phyloP scores from a whole-genome alignment of 2,113 vertebrate genomes.

The Papio anubis region DNA sequence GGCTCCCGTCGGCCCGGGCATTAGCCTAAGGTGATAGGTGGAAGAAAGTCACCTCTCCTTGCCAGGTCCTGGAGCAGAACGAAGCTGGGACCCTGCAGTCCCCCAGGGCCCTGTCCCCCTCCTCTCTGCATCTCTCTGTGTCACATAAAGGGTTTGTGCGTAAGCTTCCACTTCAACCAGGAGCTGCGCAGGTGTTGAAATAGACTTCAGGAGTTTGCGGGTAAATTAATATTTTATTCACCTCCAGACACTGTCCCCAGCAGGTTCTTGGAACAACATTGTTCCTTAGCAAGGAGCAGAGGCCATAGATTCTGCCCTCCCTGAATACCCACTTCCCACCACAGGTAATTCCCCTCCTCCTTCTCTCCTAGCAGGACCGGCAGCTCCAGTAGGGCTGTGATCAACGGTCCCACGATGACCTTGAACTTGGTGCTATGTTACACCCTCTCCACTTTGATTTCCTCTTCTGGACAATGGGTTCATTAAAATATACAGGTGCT shows the following conservation, averaged over 20 bases:
- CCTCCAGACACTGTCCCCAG: slow-evolving; percentile 61
- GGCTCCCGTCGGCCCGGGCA: accelerated
- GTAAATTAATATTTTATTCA: slow-evolving; percentile 75
- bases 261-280: slow-evolving; percentile 54
- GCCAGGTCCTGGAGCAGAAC: neutral
- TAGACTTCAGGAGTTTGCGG: slow-evolving; percentile 17
- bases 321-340: neutral
- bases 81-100: neutral
- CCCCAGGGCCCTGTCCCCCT: neutral
- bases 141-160: neutral
- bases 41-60: neutral
- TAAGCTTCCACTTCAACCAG: neutral
- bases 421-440: neutral
- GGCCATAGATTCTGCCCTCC: slow-evolving; percentile 49
- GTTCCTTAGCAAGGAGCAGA: slow-evolving; percentile 50
- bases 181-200: neutral
- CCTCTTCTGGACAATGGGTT: neutral
- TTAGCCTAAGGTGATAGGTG: neutral
- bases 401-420: neutral
- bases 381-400: neutral
- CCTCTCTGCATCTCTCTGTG: neutral
- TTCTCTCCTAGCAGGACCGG: neutral
- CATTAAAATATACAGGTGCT: neutral
- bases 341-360: neutral
- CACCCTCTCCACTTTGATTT: neutral